Percentiles rank a stretch among this genome's conserved stretches.
Conservation (phyloP, 2,797 vertebrate species). For the Tolypeutes matacus region DNA sequence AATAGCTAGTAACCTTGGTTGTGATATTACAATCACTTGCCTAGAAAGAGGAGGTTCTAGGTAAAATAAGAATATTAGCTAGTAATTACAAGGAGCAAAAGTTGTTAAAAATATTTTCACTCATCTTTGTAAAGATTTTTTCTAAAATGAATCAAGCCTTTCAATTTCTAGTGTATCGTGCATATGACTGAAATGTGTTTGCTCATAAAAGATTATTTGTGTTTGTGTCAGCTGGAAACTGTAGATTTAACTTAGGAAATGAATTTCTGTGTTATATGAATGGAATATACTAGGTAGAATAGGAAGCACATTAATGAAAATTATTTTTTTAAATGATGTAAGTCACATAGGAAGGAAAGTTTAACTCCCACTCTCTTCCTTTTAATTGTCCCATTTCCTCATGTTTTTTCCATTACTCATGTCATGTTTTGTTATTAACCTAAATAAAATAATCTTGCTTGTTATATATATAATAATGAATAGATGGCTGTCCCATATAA, state of each 20-base stretch:
- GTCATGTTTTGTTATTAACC: conserved; percentile 79
- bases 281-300: conserved; percentile 53
- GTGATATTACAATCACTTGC: not conserved
- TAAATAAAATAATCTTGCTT: conserved; percentile 77
- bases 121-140: conserved; percentile 23
- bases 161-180: not conserved
- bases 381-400: conserved; percentile 82
- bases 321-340: conserved; percentile 72
- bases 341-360: conserved; percentile 82
- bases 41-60: not conserved
- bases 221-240: conserved; percentile 69
- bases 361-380: conserved; percentile 83
- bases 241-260: conserved; percentile 69
- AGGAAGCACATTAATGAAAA: conserved; percentile 73
- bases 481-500: not conserved
- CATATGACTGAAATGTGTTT: conserved; percentile 1
- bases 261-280: conserved; percentile 38
- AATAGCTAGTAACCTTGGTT: not conserved
- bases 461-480: conserved; percentile 40
- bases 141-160: not conserved
- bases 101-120: conserved; percentile 35
- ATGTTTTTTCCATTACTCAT: conserved; percentile 80
- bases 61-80: not conserved
- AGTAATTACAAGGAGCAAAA: conserved; percentile 3
- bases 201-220: conserved; percentile 37